Evolutionary conservation across 1,140 invertebrate genomes (phyloP).

Genomic region (Drosophila yakuba): DNA sequence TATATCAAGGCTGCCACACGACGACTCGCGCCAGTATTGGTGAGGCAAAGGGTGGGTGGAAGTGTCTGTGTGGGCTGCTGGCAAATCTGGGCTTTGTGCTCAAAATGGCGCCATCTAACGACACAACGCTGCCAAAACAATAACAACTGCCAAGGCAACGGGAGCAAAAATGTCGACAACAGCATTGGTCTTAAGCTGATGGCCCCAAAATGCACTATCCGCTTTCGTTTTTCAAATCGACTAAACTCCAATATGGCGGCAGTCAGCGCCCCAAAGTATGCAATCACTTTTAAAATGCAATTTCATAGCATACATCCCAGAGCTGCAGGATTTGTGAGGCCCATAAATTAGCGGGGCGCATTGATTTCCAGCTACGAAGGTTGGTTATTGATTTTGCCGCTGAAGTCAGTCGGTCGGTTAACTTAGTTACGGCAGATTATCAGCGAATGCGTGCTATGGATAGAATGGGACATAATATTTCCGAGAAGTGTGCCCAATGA

Average conservation of each 20-base stretch:
- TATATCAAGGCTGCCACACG: constrained; percentile 70
- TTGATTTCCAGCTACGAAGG: constrained; percentile 45
- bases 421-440: constrained; percentile 47
- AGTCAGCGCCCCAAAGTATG: constrained; percentile 31
- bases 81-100: constrained; percentile 72
- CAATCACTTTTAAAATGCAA: constrained; percentile 40
- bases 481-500: constrained; percentile 64
- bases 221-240: constrained; percentile 1
- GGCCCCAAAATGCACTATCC: constrained; percentile 25
- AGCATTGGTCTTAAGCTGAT: constrained; percentile 19
- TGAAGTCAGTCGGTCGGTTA: constrained; percentile 33
- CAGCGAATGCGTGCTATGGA: constrained; percentile 52
- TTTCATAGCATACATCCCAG: constrained; percentile 17
- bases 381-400: constrained; percentile 64
- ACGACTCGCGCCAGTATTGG: constrained; percentile 13
- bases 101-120: constrained; percentile 64
- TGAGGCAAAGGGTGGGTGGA: background rate
- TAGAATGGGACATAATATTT: constrained; percentile 11
- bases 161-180: background rate
- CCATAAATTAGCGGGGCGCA: constrained; percentile 50
- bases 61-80: constrained; percentile 38
- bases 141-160: constrained; percentile 9
- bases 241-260: constrained; percentile 23
- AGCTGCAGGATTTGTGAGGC: constrained; percentile 5
- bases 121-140: constrained; percentile 53